phyloP scores from a whole-genome alignment of 2,797 vertebrate species.

The Pipistrellus pygmaeus region DNA sequence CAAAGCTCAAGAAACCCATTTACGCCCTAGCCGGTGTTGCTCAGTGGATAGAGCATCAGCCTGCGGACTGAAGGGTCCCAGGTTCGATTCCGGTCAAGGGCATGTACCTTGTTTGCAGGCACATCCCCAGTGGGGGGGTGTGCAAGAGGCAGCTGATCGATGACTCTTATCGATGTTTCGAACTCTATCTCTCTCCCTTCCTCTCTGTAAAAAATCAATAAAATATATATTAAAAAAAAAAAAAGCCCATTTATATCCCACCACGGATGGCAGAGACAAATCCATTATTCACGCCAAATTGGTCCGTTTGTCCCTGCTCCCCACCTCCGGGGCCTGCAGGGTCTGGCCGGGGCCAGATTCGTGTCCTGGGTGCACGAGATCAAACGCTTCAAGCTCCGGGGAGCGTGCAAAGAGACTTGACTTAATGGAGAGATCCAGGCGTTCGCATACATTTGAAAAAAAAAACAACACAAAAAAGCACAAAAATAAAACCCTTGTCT shows the following conservation, averaged over 20 bases:
- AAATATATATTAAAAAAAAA: too few relatives aligned
- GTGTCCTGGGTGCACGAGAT: fast-evolving
- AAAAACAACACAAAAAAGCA: too few relatives aligned
- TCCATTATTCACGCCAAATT: not conserved
- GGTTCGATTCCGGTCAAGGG: too few relatives aligned
- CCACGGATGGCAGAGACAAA: not conserved
- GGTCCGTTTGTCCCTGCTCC: not conserved
- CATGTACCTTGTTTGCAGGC: too few relatives aligned
- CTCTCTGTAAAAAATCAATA: too few relatives aligned
- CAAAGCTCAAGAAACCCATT: not conserved
- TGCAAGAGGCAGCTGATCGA: too few relatives aligned
- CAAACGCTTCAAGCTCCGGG: not conserved
- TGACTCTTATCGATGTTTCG: too few relatives aligned
- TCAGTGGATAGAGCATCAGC: too few relatives aligned
- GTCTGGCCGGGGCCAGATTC: not conserved
- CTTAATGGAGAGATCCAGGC: not conserved
- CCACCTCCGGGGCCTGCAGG: not conserved
- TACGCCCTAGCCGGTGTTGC: too few relatives aligned
- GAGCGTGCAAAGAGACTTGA: not conserved
- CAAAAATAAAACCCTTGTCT: not conserved
- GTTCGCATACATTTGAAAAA: not conserved
- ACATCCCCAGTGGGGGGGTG: too few relatives aligned
- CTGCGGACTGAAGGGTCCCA: too few relatives aligned
- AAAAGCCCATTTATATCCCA: not conserved
- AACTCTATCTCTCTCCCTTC: too few relatives aligned